These are phyloP conservation scores for Rhopalosiphum maidis DNA, from an alignment of 1,140 invertebrate genomes.

Conservation along the genomic window DNA sequence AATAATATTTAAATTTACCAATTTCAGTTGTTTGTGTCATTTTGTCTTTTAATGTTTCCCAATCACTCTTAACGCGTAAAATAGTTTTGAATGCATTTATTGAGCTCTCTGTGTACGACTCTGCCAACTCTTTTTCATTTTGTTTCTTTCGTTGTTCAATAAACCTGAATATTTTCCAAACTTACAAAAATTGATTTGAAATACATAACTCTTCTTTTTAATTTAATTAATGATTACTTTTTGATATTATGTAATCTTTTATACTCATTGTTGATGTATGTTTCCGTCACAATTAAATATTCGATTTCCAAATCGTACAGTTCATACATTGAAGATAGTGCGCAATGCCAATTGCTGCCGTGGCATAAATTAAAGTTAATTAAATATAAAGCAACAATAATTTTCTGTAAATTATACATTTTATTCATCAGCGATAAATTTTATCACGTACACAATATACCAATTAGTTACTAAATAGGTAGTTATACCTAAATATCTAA, in stretches of 20 bases:
- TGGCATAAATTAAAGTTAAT: neutral
- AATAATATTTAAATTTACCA: neutral
- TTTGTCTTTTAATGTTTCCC: conserved; percentile 14
- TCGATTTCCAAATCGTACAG: neutral
- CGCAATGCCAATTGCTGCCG: neutral
- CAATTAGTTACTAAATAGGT: neutral
- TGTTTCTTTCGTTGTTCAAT: conserved; percentile 7
- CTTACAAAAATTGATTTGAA: neutral
- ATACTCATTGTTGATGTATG: neutral
- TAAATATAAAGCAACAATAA: neutral
- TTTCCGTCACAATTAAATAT: neutral
- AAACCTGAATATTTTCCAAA: neutral
- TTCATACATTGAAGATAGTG: neutral
- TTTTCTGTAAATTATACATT: neutral
- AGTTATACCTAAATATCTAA: too few relatives aligned
- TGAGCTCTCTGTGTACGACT: conserved; percentile 15
- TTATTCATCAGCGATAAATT: neutral
- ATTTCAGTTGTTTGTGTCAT: neutral
- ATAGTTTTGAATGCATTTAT: conserved; percentile 36
- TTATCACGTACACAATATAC: neutral
- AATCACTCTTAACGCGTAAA: conserved; percentile 6
- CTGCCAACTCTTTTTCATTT: conserved; percentile 14
- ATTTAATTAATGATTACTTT: neutral
- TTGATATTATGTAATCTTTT: neutral
- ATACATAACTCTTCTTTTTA: neutral